Evolutionary conservation across 2,888 invertebrate genomes (phyloP).

Genomic region (Sisyra terminalis): DNA sequence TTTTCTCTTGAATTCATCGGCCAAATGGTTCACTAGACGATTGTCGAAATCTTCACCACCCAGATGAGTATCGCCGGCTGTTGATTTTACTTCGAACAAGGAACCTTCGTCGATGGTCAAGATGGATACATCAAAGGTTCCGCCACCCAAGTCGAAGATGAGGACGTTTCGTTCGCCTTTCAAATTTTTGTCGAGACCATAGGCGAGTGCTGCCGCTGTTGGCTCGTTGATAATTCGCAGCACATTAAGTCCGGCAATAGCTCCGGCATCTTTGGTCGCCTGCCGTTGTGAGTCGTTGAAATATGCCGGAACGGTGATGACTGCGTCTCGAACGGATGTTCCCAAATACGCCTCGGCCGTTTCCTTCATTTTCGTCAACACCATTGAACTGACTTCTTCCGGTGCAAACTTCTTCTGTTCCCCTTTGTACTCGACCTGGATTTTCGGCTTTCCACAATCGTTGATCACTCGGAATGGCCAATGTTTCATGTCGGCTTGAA

Average conservation of each 20-base stretch:
- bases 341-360: constrained; percentile 60
- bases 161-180: constrained; percentile 43
- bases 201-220: constrained; percentile 56
- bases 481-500: constrained; percentile 64
- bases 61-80: constrained; percentile 71
- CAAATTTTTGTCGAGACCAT: constrained; percentile 52
- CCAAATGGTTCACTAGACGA: constrained; percentile 36
- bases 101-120: constrained; percentile 65
- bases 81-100: constrained; percentile 62
- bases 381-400: constrained; percentile 56
- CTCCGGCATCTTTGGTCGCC: constrained; percentile 73
- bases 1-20: constrained; percentile 37
- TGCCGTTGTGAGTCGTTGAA: constrained; percentile 55
- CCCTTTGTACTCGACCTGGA: constrained; percentile 48
- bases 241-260: constrained; percentile 59
- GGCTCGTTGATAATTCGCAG: constrained; percentile 72
- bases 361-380: constrained; percentile 42
- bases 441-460: constrained; percentile 48
- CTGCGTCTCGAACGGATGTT: constrained; percentile 45
- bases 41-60: constrained; percentile 56
- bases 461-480: constrained; percentile 67
- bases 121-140: constrained; percentile 70
- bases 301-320: constrained; percentile 63
- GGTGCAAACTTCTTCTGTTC: constrained; percentile 45
- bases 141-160: constrained; percentile 45